Conservation (phyloP, 2,888 invertebrate genomes). For the Phrixothrix hirtus region DNA sequence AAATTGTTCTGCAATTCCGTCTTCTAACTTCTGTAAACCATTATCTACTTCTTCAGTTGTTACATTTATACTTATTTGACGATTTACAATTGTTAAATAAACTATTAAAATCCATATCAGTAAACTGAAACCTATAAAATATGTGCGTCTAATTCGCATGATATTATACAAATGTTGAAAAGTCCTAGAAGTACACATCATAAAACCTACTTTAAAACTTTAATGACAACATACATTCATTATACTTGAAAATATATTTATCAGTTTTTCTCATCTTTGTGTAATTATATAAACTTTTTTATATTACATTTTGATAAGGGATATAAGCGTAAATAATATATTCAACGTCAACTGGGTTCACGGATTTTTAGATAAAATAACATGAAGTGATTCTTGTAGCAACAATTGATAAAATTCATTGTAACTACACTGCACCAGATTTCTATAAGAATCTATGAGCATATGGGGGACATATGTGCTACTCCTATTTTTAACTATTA, state of each 20-base stretch:
- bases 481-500: background rate
- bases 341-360: conserved; percentile 8
- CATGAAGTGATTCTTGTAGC: background rate
- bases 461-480: too few relatives aligned
- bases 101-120: conserved; percentile 60
- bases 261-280: conserved; percentile 10
- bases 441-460: too few relatives aligned
- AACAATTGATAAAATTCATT: background rate
- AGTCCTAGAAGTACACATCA: too few relatives aligned
- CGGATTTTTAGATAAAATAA: background rate
- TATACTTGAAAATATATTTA: conserved; percentile 10
- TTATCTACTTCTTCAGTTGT: conserved; percentile 39
- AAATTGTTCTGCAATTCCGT: conserved; percentile 56
- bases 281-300: conserved; percentile 5
- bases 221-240: conserved; percentile 16
- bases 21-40: conserved; percentile 54
- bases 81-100: conserved; percentile 59
- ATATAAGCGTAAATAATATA: conserved; percentile 6
- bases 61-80: conserved; percentile 52
- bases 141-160: conserved; percentile 50
- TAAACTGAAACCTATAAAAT: conserved; percentile 54
- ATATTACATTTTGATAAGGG: conserved; percentile 16
- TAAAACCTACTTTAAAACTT: background rate
- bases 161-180: too few relatives aligned
- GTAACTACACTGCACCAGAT: too few relatives aligned